A percentile compares a stretch with the other conserved stretches of the same genome.
Conservation (phyloP, 1,140 invertebrate genomes). For the Charaxes varanes region DNA sequence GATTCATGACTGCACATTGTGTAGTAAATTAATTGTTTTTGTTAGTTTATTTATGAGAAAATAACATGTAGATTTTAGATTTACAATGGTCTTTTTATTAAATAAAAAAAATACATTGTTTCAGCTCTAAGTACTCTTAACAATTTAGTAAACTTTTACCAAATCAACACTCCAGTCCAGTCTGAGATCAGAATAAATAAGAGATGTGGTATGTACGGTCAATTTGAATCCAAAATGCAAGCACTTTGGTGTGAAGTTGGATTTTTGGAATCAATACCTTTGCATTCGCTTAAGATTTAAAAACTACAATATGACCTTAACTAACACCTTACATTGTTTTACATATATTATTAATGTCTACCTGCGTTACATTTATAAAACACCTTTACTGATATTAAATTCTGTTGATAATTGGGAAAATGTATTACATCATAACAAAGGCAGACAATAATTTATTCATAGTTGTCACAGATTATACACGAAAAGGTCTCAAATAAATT, state of each 20-base stretch:
- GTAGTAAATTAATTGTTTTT: no score
- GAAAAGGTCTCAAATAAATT: conserved; percentile 35
- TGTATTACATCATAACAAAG: conserved; percentile 20
- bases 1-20: no score
- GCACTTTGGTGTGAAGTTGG: conserved; percentile 24
- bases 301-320: conserved; percentile 36
- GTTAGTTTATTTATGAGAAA: no score
- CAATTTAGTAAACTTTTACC: conserved; percentile 68
- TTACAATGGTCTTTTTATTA: conserved; percentile 46
- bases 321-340: conserved; percentile 40
- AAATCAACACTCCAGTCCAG: conserved; percentile 61
- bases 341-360: conserved; percentile 31
- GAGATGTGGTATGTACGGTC: conserved; percentile 35
- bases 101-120: conserved; percentile 69
- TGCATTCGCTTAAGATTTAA: conserved; percentile 31
- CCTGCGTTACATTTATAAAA: conserved; percentile 23
- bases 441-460: conserved; percentile 34
- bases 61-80: no score
- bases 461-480: conserved; percentile 34
- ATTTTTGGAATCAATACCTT: conserved; percentile 27
- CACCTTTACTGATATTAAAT: conserved; percentile 26
- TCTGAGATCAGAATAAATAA: conserved; percentile 67
- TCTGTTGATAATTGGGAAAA: conserved; percentile 15
- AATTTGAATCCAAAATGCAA: conserved; percentile 37
- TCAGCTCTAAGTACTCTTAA: conserved; percentile 70